A percentile compares a stretch with the other conserved stretches of the same genome.
Conservation (phyloP, 2,113 vertebrate species). For the Nycticebus coucang region DNA sequence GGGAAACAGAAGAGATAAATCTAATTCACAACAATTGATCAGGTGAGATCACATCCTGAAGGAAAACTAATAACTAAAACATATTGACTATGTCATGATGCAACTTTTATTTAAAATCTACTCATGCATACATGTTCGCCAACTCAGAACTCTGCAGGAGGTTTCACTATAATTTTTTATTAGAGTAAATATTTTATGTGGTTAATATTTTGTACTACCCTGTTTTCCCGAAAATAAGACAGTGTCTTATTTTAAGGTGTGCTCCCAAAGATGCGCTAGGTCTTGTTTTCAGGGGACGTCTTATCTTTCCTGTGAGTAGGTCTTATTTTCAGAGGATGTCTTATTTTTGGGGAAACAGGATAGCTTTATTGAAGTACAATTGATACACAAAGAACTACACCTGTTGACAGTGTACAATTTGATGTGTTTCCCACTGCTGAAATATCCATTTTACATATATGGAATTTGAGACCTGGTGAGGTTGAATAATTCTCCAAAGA, state of each 20-base stretch:
- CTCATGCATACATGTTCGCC: not conserved
- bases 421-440: not conserved
- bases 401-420: not conserved
- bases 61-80: not conserved
- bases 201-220: not conserved
- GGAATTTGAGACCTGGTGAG: not conserved
- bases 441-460: not conserved
- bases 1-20: not conserved
- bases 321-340: too few species aligned
- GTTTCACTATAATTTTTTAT: not conserved
- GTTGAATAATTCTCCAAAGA: not conserved
- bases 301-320: too few species aligned
- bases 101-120: not conserved
- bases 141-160: not conserved
- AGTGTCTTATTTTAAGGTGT: too few species aligned
- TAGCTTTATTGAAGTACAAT: not conserved
- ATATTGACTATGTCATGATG: not conserved
- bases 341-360: too few species aligned
- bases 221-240: too few species aligned
- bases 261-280: too few species aligned
- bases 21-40: slow-evolving; percentile 33
- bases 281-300: too few species aligned
- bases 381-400: not conserved
- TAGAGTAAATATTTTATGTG: not conserved
- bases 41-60: not conserved